Evolutionary conservation across 2,888 invertebrate genomes (phyloP).

Genomic region (Nemapogon koenigi): DNA sequence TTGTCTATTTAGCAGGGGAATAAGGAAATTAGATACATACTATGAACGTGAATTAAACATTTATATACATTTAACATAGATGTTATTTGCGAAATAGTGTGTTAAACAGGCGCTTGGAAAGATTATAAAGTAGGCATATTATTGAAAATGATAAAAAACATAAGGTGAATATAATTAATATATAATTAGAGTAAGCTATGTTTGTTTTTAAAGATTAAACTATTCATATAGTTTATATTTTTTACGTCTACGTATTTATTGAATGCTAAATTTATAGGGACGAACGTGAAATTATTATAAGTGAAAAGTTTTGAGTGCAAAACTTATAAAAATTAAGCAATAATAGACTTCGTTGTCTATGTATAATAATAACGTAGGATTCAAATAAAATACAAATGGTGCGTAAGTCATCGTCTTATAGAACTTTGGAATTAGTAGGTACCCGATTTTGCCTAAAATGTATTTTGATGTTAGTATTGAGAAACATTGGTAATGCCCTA

Average conservation of each 20-base stretch:
- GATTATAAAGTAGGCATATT: slow-evolving; percentile 63
- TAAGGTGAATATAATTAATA: slow-evolving; percentile 64
- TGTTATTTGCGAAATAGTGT: no score
- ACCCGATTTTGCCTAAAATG: slow-evolving; percentile 46
- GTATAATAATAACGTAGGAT: slow-evolving; percentile 59
- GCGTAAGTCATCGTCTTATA: slow-evolving; percentile 56
- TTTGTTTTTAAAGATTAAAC: slow-evolving; percentile 67
- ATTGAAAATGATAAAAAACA: slow-evolving; percentile 60
- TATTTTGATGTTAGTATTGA: slow-evolving; percentile 43
- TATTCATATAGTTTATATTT: slow-evolving; percentile 66
- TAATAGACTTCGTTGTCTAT: slow-evolving; percentile 59
- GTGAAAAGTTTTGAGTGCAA: slow-evolving; percentile 56
- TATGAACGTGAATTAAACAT: no score
- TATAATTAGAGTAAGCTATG: slow-evolving; percentile 54
- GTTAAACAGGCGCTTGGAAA: slow-evolving; percentile 64
- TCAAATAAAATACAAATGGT: slow-evolving; percentile 52
- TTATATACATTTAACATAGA: no score
- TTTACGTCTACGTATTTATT: slow-evolving; percentile 66
- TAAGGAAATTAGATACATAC: background rate
- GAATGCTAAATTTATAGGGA: slow-evolving; percentile 64
- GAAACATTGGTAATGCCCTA: slow-evolving; percentile 41
- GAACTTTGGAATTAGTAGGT: slow-evolving; percentile 28
- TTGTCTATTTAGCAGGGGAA: background rate
- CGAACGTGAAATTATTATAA: slow-evolving; percentile 63
- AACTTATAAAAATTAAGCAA: slow-evolving; percentile 64